Conservation (phyloP, 2,113 vertebrate genomes). For the Alosa alosa region DNA sequence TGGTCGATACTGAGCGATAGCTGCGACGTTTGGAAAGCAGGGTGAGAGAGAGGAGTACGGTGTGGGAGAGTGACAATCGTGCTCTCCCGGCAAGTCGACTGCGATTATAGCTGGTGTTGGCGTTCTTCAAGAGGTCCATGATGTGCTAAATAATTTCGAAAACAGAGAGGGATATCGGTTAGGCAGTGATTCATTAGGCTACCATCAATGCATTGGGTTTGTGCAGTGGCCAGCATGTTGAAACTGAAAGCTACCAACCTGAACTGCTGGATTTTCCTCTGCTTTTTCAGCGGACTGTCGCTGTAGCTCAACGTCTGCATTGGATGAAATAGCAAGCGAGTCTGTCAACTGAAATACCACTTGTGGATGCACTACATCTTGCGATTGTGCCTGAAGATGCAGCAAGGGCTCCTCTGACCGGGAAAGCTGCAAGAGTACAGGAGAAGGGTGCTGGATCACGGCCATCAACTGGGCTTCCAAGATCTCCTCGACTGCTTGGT, state of each 20-base stretch:
- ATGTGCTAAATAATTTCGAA: conserved; percentile 56
- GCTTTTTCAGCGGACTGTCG: conserved; percentile 15
- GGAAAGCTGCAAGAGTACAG: conserved; percentile 32
- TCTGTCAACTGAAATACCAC: not conserved
- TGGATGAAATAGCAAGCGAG: not conserved
- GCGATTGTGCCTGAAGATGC: not conserved
- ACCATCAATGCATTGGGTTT: not conserved
- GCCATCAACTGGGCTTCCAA: conserved; percentile 65
- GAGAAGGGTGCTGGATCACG: not conserved
- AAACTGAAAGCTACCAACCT: conserved; percentile 44
- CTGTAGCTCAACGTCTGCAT: not conserved
- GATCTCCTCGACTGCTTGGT: conserved; percentile 67
- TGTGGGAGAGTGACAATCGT: conserved; percentile 65
- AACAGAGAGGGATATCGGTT: not conserved
- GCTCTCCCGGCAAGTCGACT: conserved; percentile 65
- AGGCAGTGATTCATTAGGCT: not conserved
- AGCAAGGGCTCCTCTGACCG: conserved; percentile 21
- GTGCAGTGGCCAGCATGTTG: not conserved
- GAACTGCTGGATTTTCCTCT: conserved; percentile 49
- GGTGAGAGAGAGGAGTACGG: conserved; percentile 68
- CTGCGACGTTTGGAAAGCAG: conserved; percentile 67
- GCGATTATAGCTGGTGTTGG: conserved; percentile 49
- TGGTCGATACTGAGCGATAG: conserved; percentile 65
- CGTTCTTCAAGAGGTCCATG: conserved; percentile 63
- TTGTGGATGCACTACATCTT: not conserved